Base-by-base conservation (phyloP, 2,797 vertebrate species). In the Catamblyrhynchus diadema region DNA sequence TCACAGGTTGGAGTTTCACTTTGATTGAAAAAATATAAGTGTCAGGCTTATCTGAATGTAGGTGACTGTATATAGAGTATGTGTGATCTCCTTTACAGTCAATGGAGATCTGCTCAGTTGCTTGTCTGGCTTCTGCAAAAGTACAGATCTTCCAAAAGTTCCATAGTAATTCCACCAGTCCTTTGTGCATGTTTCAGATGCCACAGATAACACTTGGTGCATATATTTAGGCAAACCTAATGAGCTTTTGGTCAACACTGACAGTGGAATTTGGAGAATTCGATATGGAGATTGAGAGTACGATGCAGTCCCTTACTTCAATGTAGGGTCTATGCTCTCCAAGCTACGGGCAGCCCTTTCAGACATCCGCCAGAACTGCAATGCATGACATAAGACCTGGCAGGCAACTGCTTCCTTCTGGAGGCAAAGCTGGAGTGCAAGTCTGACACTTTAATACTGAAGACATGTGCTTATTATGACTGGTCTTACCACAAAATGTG, bases 251-350 rank as follows among this genome's bases (percentile, higher is more conserved):
- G 9, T n/a, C 30, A 54, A 59, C n/a, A n/a, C 8, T 35, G 2
- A 3, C 20, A 39, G 22, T 30, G 3, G 35, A 53, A 91, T 69
- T 41, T 45, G 56, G 4, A 72, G 9, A 64, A 48, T 13, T n/a
- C n/a, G n/a, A n/a, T n/a, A n/a, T 45, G 56, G 4, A 72, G 9
- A 64, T 44, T 13, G 19, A 60, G 25, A 39, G 19, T 6, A 70
- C 5, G 21, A 75, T 33, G 25, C 33, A 64, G 39, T 48, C 28
- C 32, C 14, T 78, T 39, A 23, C 16, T 51, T 57, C 56, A 47
- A 0, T 13, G 19, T 10, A 48, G 8, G 21, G 4, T 62, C 11
- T 47, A 22, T 27, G 7, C 2, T 62, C 9, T 78, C 15, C 18
- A 44, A 57, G 27, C 3, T 54, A 37, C 20, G 59, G 5, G 23